Percentiles rank a stretch among this genome's conserved stretches.
Evolutionary conservation across 2,113 vertebrate genomes (phyloP).

Genomic region (Atlantisia rogersi): DNA sequence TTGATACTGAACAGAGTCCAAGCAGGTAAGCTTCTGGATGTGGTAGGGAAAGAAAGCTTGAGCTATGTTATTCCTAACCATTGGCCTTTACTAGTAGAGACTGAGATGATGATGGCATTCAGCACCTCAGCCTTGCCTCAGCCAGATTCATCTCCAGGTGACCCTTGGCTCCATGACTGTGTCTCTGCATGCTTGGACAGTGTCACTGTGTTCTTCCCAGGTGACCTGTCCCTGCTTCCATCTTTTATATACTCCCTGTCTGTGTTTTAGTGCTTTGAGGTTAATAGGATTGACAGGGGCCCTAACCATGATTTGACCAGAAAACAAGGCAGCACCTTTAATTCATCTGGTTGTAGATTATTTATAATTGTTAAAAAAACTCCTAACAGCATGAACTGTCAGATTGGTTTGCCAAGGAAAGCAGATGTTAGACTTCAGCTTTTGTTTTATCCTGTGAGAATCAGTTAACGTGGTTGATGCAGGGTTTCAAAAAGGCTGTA

Average conservation of each 20-base stretch:
- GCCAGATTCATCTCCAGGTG: neutral
- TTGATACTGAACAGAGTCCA: neutral
- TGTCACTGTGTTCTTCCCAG: neutral
- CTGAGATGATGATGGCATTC: neutral
- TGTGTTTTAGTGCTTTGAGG: neutral
- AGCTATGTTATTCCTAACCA: neutral
- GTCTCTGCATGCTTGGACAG: neutral
- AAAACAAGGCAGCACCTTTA: neutral
- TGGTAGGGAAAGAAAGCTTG: neutral
- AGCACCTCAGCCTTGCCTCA: neutral
- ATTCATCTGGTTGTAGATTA: neutral
- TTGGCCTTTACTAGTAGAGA: neutral
- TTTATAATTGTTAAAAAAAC: neutral
- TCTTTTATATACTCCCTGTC: neutral
- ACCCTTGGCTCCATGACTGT: neutral
- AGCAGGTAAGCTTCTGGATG: neutral
- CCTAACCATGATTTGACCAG: neutral
- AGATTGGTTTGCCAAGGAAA: slow-evolving; percentile 15
- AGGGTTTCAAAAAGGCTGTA: slow-evolving; percentile 16
- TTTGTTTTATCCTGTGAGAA: neutral
- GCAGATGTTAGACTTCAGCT: slow-evolving; percentile 18
- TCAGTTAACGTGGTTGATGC: neutral
- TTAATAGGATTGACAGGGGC: neutral
- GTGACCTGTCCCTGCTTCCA: neutral
- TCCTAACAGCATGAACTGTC: neutral